These are phyloP conservation scores for Istiophorus platypterus DNA, from an alignment of 2,113 vertebrate species.

Conservation along the genomic window DNA sequence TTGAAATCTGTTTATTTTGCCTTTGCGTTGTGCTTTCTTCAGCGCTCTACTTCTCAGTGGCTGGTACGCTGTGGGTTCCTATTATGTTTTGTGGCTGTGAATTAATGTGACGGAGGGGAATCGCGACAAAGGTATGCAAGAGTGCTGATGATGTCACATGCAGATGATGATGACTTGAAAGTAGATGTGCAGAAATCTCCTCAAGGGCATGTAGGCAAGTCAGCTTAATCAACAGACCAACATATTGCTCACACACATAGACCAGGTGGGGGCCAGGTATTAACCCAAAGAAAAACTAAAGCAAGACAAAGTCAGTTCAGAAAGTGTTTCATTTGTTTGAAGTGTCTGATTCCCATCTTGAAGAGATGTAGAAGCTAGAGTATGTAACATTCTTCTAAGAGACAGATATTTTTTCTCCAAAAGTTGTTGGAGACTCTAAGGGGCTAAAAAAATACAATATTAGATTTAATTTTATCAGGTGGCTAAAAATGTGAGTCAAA, in stretches of 20 bases:
- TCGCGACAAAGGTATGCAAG: constrained; percentile 61
- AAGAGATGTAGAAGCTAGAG: neutral
- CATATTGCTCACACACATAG: neutral
- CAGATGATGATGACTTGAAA: constrained; percentile 55
- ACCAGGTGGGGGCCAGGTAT: neutral
- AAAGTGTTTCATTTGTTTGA: neutral
- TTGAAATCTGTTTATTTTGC: constrained; percentile 81
- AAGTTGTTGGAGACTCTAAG: no score
- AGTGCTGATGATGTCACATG: constrained; percentile 59
- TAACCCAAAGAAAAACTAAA: neutral
- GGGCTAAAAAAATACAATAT: no score
- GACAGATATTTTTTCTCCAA: no score
- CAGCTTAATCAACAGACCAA: constrained; percentile 18
- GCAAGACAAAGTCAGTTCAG: neutral
- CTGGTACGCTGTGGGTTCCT: constrained; percentile 55
- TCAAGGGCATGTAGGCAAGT: constrained; percentile 41
- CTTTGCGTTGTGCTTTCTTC: constrained; percentile 55
- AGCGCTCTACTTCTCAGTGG: constrained; percentile 28
- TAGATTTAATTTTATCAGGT: no score
- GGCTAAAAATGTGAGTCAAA: no score
- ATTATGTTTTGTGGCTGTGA: constrained; percentile 68
- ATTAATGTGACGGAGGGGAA: constrained; percentile 52
- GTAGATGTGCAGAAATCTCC: constrained; percentile 24
- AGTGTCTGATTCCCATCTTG: neutral
- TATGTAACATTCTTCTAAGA: no score